Conservation (phyloP, 2,888 invertebrate genomes). For the Ethmia dodecea region DNA sequence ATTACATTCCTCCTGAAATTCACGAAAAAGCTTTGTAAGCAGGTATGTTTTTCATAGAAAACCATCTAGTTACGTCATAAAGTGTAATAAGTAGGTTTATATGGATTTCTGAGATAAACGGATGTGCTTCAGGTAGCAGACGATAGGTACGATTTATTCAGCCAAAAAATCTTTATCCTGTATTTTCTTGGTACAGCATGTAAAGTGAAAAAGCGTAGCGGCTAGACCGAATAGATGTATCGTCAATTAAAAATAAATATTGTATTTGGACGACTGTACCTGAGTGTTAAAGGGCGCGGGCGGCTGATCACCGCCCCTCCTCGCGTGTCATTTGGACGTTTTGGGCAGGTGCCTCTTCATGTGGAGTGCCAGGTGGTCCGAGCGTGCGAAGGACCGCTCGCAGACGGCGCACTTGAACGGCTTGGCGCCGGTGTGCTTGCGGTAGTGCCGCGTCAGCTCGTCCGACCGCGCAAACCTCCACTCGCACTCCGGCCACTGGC, state of each 20-base stretch:
- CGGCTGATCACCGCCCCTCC: constrained; percentile 65
- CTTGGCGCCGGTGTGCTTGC: constrained; percentile 98
- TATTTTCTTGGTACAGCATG: too few species aligned
- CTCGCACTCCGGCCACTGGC: constrained; percentile 98
- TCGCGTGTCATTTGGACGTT: constrained; percentile 82
- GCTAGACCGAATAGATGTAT: too few species aligned
- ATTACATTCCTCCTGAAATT: constrained; percentile 64
- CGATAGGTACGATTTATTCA: too few species aligned
- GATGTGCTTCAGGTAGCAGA: too few species aligned
- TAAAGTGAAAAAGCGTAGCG: too few species aligned
- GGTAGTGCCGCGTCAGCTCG: constrained; percentile 96
- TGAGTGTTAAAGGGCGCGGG: constrained; percentile 53
- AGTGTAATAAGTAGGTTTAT: too few species aligned
- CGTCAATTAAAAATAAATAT: too few species aligned
- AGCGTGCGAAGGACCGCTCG: constrained; percentile 95
- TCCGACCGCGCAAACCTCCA: constrained; percentile 98
- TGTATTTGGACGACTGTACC: too few species aligned
- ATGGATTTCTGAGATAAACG: too few species aligned
- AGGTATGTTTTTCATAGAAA: too few species aligned
- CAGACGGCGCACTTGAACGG: constrained; percentile 98
- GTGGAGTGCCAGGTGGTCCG: constrained; percentile 96
- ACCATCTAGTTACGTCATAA: too few species aligned
- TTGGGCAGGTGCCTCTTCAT: constrained; percentile 98
- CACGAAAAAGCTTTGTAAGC: background rate
- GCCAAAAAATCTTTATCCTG: too few species aligned